Base-by-base conservation (phyloP, 2,113 vertebrate genomes). In the Microcebus lehilahytsara region DNA sequence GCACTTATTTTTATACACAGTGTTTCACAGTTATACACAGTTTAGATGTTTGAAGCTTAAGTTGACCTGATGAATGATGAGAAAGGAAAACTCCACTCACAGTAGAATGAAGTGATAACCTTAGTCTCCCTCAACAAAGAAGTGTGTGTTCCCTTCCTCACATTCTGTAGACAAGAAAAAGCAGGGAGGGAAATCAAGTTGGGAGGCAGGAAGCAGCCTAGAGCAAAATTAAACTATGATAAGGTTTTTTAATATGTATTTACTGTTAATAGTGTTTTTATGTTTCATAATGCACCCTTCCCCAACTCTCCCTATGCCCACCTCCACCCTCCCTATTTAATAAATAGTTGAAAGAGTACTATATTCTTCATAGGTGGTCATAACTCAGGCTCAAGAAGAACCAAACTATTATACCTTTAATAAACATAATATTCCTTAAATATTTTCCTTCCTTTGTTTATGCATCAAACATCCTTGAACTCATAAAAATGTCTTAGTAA, bases 1-100 rank as follows among this genome's bases (percentile, higher is more conserved):
- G 93, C 14, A 53, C 51, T 67, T 93, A 40, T n/a, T 94, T 96
- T 66, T 71, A 42, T 25, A 4, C n/a, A 64, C n/a, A 64, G 17
- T n/a, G 20, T 30, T 78, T 71, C 32, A 60, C 16, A 53, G 46
- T n/a, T 46, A 78, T 72, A 77, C 32, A 60, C 13, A 46, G 46
- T n/a, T 46, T 78, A 49, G 20, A 60, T 37, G 42, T 79, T 80
- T 49, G 78, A 81, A 64, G 32, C 40, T 58, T 89, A 66, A 37
- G 27, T 1, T 75, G 91, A 66, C 69, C 56, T 32, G 11, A 19
- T 64, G 23, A 92, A 11, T 53, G n/a, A 42, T 27, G 23, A 81
- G 22, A 92, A 74, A 4, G 5, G 69, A 66, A 85, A 80, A n/a
- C 22, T 62, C 27, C 42, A 60, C 8, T 75, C 13, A 1, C 13